Base-by-base conservation (phyloP, 2,113 vertebrate genomes). In the Butastur rufipennis region DNA sequence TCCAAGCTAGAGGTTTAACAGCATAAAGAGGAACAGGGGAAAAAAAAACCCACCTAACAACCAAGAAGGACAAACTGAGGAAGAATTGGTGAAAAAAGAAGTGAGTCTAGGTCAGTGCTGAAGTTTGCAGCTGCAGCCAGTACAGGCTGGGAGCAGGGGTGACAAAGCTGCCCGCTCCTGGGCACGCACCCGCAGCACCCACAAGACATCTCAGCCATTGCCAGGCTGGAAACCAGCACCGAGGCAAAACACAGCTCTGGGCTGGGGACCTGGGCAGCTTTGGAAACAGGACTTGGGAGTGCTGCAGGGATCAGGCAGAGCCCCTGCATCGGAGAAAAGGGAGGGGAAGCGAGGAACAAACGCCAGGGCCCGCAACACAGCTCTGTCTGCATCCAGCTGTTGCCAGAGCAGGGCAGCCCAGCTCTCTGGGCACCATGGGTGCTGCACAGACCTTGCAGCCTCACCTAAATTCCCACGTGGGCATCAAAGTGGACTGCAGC, bases 361-460 rank as follows among this genome's bases (percentile, higher is more conserved):
- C 0, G 2, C 18, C 3, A 6, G 43, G 40, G 31, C 13, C 13
- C 6, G 4, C 3, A 4, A 63, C 26, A 16, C 13, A 19, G 58
- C 19, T 16, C 40, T 31, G 47, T 53, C 40, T 6, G 26, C 3
- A 2, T 5, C 40, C 40, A 7, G 26, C 63, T 23, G 40, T 34
- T 31, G 63, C 63, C 7, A 3, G 43, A 27, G n/a, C 14, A 22
- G 29, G 29, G 18, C 36, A 22, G 31, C 45, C 31, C 6, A 1
- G 38, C 36, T 43, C 67, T 32, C 38, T 3, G 5, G 47, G 65
- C 32, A n/a, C 66, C 8, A 3, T 6, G 10, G 55, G 80, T 3
- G 23, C 4, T 18, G 36, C 32, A 36, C 48, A 20, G 48, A 29
- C 20, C 47, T 21, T 7, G 21, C 3, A 6, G 38, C 59, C 23